Evolutionary conservation across 2,797 vertebrate species (phyloP).

Genomic region (Rhinichthys osculus): DNA sequence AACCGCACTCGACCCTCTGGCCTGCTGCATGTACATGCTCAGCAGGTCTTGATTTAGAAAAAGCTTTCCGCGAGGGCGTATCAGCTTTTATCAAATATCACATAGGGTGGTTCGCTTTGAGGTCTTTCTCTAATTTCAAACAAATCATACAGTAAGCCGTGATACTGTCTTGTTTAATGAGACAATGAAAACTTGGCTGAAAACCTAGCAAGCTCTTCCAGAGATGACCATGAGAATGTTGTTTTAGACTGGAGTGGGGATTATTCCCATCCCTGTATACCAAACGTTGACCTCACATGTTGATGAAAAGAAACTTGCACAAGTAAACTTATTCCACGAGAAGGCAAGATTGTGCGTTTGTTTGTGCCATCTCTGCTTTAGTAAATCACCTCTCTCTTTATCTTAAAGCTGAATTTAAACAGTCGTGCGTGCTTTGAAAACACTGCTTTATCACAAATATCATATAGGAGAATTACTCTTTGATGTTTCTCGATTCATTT

Average conservation of each 20-base stretch:
- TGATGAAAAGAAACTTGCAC: conserved; percentile 33
- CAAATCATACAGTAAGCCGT: conserved; percentile 50
- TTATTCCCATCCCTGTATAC: conserved; percentile 45
- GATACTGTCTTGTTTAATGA: conserved; percentile 50
- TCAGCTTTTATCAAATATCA: conserved; percentile 33
- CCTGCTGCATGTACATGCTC: conserved; percentile 1
- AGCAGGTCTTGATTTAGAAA: conserved; percentile 25
- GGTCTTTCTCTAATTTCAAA: conserved; percentile 46
- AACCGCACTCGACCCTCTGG: background rate
- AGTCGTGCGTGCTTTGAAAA: conserved; percentile 3
- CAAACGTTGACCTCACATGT: conserved; percentile 19
- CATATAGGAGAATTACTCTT: conserved; percentile 1
- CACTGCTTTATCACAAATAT: background rate
- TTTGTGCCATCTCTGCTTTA: conserved; percentile 5
- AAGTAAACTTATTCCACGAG: background rate
- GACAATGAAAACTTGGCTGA: conserved; percentile 48
- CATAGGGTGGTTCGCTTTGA: conserved; percentile 17
- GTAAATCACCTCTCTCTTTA: conserved; percentile 14
- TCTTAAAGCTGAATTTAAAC: conserved; percentile 28
- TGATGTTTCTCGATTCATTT: conserved; percentile 16
- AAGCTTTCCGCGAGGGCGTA: conserved; percentile 12
- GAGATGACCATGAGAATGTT: conserved; percentile 58
- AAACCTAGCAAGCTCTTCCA: conserved; percentile 26
- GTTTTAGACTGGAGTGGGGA: conserved; percentile 26
- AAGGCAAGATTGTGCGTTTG: conserved; percentile 1